Conservation (phyloP, 2,888 invertebrate species). For the Phengaris arion region DNA sequence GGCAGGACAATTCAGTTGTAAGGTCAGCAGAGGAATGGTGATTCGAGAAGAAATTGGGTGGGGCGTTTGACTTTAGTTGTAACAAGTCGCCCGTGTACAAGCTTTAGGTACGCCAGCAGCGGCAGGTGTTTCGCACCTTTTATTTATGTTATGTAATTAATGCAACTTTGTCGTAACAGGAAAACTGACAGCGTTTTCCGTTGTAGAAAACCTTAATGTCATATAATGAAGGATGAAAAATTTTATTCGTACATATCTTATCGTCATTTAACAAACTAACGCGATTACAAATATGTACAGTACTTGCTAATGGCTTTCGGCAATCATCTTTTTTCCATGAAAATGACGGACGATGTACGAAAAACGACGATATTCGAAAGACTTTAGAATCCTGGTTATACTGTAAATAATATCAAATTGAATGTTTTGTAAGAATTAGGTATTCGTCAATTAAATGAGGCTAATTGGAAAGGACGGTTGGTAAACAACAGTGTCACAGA, state of each 20-base stretch:
- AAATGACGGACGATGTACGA: too few species aligned
- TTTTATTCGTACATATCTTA: background rate
- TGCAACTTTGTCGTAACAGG: background rate
- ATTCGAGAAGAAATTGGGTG: slow-evolving; percentile 39
- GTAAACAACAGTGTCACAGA: too few species aligned
- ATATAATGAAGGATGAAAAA: background rate
- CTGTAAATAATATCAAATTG: too few species aligned
- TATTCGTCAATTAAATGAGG: too few species aligned
- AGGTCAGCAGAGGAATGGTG: slow-evolving; percentile 29
- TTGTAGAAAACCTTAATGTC: background rate
- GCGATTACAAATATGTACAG: too few species aligned
- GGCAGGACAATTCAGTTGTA: background rate
- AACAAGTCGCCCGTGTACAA: slow-evolving; percentile 49
- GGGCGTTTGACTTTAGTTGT: slow-evolving; percentile 45
- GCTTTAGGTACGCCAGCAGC: slow-evolving; percentile 34
- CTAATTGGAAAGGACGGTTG: too few species aligned
- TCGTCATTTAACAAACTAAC: too few species aligned
- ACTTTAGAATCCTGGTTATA: too few species aligned
- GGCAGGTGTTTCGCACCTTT: slow-evolving; percentile 45
- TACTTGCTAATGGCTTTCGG: too few species aligned
- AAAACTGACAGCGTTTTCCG: background rate
- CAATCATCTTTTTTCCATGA: too few species aligned
- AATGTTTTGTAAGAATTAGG: too few species aligned
- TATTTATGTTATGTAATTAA: slow-evolving; percentile 3
- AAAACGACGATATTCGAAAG: too few species aligned